Evolutionary conservation across 1,140 invertebrate species (phyloP), one percentile per base, ranked within the genome.

Genomic region (Brachionus asplanchnoidis): DNA sequence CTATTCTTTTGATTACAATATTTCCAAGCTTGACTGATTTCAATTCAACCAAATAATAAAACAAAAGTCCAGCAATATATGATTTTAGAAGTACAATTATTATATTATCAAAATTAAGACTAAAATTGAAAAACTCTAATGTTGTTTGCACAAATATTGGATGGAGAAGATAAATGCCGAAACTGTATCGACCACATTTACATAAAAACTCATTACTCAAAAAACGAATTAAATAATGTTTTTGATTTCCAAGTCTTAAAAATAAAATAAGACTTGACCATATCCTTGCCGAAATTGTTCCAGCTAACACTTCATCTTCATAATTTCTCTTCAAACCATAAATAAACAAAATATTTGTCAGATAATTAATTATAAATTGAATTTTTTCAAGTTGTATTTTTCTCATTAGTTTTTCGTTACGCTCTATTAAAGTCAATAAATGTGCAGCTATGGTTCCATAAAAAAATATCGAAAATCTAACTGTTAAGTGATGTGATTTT

Each of bases 131-230:
- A 28, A n/a, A 50, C 20, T 40, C 14, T 8, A 73, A 17, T 17
- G 68, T 73, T 42, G 68, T 42, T 42, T 73, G 77, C n/a, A 80
- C 50, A 80, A 80, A 56, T 53, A 80, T 80, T 17, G 77, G 77
- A 53, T 80, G 77, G 8, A 80, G 44, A 20, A 80, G 44, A 20
- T 80, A 80, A 28, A 80, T 32, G 17, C 77, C 77, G 40, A 80
- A 80, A 12, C 77, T 80, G 28, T 80, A 80, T 56, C 28, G 44
- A 14, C 77, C 77, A 80, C 14, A 53, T 32, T 23, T 80, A 17
- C 44, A 11, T 28, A 80, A 65, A 60, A 53, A 56, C 1, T 28
- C 53, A 20, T n/a, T 80, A 14, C 26, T 40, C 12, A 56, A 36
- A 50, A 80, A 23, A n/a, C 12, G 44, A 12, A 56, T 53, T 11